A percentile compares a stretch with the other conserved stretches of the same genome.
phyloP scores from a whole-genome alignment of 2,113 vertebrate genomes.

The Dryoscopus gambensis region DNA sequence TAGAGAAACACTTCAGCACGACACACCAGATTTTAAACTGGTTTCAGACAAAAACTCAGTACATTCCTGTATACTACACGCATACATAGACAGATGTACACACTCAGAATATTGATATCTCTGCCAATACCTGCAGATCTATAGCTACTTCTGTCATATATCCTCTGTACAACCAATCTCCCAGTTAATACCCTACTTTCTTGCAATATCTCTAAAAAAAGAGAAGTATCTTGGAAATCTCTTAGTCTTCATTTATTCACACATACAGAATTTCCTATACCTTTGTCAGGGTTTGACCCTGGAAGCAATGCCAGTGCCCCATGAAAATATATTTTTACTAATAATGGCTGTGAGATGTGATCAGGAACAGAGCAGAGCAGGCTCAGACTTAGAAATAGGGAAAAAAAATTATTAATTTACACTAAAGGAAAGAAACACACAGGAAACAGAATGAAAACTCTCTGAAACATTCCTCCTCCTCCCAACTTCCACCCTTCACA shows the following conservation, averaged over 20 bases:
- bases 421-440: no score
- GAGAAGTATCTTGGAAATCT: not conserved
- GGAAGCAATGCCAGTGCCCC: no score
- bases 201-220: not conserved
- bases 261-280: not conserved
- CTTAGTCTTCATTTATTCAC: not conserved
- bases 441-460: no score
- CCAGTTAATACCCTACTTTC: not conserved
- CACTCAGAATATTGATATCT: not conserved
- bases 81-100: rapidly evolving
- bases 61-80: not conserved
- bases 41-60: not conserved
- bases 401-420: no score
- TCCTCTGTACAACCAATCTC: not conserved
- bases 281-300: no score
- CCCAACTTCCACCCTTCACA: no score
- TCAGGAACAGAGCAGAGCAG: no score
- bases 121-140: not conserved
- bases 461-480: no score
- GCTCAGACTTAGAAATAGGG: no score
- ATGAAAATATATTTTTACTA: no score
- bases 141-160: not conserved
- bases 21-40: not conserved
- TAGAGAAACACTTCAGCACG: not conserved
- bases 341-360: no score